These are phyloP conservation scores for Myopa tessellatipennis DNA, from an alignment of 2,888 invertebrate genomes.

Conservation along the genomic window DNA sequence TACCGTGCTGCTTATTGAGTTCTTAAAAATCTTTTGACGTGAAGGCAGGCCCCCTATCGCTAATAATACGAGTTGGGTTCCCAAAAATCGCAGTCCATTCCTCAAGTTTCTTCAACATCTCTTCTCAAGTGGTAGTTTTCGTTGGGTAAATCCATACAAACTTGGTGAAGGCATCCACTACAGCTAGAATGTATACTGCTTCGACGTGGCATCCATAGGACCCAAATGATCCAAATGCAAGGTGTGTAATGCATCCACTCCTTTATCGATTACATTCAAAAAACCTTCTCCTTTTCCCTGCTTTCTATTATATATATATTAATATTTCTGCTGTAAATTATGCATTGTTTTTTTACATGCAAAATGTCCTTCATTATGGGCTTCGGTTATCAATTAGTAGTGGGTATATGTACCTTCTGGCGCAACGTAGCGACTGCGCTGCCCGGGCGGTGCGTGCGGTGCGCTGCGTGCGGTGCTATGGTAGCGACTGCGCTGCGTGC, in stretches of 20 bases:
- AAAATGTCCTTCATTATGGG: conserved; percentile 43
- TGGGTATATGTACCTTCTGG: no score
- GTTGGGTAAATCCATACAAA: conserved; percentile 35
- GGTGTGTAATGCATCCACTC: not conserved
- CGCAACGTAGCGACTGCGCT: no score
- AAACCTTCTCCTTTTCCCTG: not conserved
- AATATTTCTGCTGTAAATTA: conserved; percentile 38
- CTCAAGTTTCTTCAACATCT: not conserved
- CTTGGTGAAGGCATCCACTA: conserved; percentile 15
- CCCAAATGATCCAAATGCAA: conserved; percentile 46
- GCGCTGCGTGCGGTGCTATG: no score
- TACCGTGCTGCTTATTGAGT: not conserved
- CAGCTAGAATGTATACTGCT: conserved; percentile 38
- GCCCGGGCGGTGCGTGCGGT: no score
- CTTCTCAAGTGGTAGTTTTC: conserved; percentile 4
- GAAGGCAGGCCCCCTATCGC: not conserved
- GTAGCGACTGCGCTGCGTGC: no score
- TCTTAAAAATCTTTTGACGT: not conserved
- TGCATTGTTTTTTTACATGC: conserved; percentile 33
- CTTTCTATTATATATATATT: conserved; percentile 33
- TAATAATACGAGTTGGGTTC: not conserved
- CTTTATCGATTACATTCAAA: not conserved
- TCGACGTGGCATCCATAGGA: conserved; percentile 48
- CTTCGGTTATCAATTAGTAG: conserved; percentile 25
- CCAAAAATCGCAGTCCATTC: not conserved